phyloP scores from a whole-genome alignment of 2,888 invertebrate genomes.

The Unio delphinus region DNA sequence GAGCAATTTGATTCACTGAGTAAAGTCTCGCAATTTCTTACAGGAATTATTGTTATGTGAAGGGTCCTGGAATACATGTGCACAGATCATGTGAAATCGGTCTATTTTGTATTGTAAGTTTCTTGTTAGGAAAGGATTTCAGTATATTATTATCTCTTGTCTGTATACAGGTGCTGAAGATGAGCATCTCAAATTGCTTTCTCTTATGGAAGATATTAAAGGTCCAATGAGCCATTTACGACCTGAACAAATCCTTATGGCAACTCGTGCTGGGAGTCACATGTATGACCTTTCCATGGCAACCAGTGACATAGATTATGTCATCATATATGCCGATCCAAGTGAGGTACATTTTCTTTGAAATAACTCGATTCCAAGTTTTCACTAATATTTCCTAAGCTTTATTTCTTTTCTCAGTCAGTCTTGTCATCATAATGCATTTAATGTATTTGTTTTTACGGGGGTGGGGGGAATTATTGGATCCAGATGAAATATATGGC shows the following conservation, averaged over 20 bases:
- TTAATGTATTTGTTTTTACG: too few relatives aligned
- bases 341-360: conserved; percentile 45
- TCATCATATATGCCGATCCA: conserved; percentile 57
- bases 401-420: too few relatives aligned
- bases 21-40: not conserved
- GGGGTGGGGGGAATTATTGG: too few relatives aligned
- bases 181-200: conserved; percentile 33
- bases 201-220: conserved; percentile 56
- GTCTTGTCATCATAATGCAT: too few relatives aligned
- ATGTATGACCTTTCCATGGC: conserved; percentile 63
- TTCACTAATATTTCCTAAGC: too few relatives aligned
- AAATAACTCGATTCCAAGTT: not conserved
- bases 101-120: too few relatives aligned
- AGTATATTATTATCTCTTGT: not conserved
- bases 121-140: not conserved
- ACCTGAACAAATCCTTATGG: conserved; percentile 59
- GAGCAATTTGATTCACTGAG: too few relatives aligned
- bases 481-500: too few relatives aligned
- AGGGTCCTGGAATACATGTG: too few relatives aligned
- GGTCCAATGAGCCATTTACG: conserved; percentile 50
- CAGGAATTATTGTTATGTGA: too few relatives aligned
- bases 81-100: not conserved
- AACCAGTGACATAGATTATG: conserved; percentile 63
- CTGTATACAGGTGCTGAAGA: conserved; percentile 37
- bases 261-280: conserved; percentile 63